Evolutionary conservation across 2,888 invertebrate genomes (phyloP).

Genomic region (Dynastes tityus): DNA sequence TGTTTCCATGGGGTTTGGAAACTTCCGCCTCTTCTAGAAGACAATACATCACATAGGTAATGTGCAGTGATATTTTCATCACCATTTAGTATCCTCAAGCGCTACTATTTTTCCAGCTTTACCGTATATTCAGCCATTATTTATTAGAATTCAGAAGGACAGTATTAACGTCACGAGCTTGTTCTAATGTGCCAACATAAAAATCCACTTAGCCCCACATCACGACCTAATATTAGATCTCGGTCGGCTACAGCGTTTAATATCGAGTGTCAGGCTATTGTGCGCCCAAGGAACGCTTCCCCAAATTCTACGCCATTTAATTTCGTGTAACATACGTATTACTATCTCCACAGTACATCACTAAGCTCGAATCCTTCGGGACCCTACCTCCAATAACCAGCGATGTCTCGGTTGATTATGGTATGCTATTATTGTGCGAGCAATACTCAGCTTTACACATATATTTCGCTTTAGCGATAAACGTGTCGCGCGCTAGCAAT

Average conservation of each 20-base stretch:
- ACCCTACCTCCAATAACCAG: conserved; percentile 6
- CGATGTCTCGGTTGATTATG: conserved; percentile 9
- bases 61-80: no score
- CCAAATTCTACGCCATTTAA: conserved; percentile 17
- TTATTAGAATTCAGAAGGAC: no score
- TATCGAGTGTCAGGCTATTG: conserved; percentile 17
- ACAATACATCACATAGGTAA: no score
- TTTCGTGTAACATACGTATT: conserved; percentile 18
- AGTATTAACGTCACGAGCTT: no score
- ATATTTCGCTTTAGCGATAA: no score
- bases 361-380: not conserved
- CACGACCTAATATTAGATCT: not conserved
- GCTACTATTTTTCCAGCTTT: no score
- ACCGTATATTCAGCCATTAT: no score
- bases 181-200: not conserved
- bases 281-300: conserved; percentile 4
- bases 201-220: conserved; percentile 8
- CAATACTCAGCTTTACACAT: not conserved
- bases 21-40: no score
- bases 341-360: conserved; percentile 15
- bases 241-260: conserved; percentile 9
- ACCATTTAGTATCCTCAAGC: no score
- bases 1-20: no score
- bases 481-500: no score
- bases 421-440: not conserved